These are phyloP conservation scores for Malurus leucopterus DNA, from an alignment of 2,797 vertebrate species.

Conservation along the genomic window DNA sequence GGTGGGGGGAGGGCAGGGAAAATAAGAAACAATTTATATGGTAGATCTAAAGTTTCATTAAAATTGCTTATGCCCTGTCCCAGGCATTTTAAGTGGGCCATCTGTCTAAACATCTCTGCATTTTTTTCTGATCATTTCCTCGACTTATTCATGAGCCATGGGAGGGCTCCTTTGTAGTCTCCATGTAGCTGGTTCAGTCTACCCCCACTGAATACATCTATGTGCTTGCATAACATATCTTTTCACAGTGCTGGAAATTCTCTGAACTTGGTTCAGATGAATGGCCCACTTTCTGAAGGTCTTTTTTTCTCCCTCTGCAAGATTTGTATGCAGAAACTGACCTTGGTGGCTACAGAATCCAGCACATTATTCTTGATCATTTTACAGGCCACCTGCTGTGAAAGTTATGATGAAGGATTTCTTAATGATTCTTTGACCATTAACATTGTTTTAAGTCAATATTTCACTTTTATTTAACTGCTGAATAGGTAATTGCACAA, in stretches of 20 bases:
- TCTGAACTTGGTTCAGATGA: constrained; percentile 87
- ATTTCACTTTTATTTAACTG: constrained; percentile 82
- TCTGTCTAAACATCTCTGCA: constrained; percentile 99
- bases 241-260: constrained; percentile 82
- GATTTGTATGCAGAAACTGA: constrained; percentile 97
- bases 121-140: constrained; percentile 99
- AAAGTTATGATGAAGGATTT: constrained; percentile 94
- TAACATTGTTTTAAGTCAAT: constrained; percentile 93
- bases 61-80: constrained; percentile 89
- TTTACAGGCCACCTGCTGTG: constrained; percentile 89
- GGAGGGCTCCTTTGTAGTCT: constrained; percentile 99
- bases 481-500: constrained; percentile 79
- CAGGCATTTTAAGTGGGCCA: constrained; percentile 97
- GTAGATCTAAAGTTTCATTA: constrained; percentile 97
- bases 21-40: constrained; percentile 90
- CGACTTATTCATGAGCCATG: constrained; percentile 99
- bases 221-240: constrained; percentile 89
- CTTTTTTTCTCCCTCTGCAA: constrained; percentile 77
- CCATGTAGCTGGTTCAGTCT: constrained; percentile 87
- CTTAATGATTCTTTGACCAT: constrained; percentile 93
- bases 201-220: constrained; percentile 93
- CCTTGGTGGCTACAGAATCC: constrained; percentile 90
- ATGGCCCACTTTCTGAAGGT: constrained; percentile 83
- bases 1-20: constrained; percentile 64
- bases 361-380: constrained; percentile 95